These are phyloP conservation scores for Pterois miles DNA, from an alignment of 2,797 vertebrate genomes.

Conservation along the genomic window DNA sequence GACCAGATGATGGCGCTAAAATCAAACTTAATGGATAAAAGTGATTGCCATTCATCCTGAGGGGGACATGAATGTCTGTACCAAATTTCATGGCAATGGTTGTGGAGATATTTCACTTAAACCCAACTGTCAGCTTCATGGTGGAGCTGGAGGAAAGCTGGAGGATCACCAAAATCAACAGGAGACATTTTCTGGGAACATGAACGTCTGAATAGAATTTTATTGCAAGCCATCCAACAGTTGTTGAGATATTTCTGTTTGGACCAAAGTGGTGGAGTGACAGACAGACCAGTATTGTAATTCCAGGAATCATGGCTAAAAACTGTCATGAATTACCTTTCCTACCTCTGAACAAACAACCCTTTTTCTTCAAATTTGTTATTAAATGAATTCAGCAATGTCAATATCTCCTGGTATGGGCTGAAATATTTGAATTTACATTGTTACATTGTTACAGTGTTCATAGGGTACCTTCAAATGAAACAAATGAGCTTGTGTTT, in stretches of 20 bases:
- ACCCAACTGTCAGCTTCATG: not conserved
- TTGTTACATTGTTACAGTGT: no score
- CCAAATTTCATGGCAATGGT: not conserved
- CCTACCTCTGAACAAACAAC: not conserved
- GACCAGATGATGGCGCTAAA: conserved; percentile 34
- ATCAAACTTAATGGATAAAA: not conserved
- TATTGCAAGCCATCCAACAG: not conserved
- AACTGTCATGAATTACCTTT: not conserved
- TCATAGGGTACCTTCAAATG: no score
- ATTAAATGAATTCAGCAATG: not conserved
- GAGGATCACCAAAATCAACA: not conserved
- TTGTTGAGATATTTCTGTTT: not conserved
- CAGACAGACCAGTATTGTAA: not conserved
- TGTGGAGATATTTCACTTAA: not conserved
- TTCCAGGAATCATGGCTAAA: not conserved
- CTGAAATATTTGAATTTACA: not conserved
- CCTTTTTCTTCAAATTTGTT: not conserved
- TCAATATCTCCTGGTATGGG: not conserved
- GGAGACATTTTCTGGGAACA: not conserved
- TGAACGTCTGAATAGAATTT: not conserved
- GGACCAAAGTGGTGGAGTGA: not conserved
- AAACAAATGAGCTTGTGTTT: no score
- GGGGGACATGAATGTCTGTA: not conserved
- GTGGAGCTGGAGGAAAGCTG: not conserved
- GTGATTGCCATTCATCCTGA: not conserved